Evolutionary conservation across 2,888 invertebrate genomes (phyloP), one percentile per base, ranked within the genome.

Genomic region (Chrysolina oricalcia): DNA sequence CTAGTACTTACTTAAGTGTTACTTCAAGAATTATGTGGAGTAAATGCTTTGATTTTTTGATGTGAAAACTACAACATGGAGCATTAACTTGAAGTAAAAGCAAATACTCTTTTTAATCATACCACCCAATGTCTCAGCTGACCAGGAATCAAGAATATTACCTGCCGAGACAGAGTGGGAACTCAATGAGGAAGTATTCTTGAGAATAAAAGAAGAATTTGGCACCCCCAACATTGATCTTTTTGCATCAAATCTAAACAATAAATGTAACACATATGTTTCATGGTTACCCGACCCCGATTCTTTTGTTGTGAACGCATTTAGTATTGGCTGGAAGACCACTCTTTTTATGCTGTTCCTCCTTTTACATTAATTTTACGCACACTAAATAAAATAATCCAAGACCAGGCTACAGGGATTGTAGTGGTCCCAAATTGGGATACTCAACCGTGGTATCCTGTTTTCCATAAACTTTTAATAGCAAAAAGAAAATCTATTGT

Each of bases 361-460:
- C 43, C 43, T 1, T 43, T 43, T 43, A 3, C 43, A 43, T 15
- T 43, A 15, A 43, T 43, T 43, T 35, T 11, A 35, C 27, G 62
- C 11, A 15, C 35, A 35, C 27, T 63, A n/a, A 63, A 35, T 63
- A 35, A 35, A 35, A 63, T 63, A 10, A 63, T 35, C n/a, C 6
- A 10, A n/a, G 63, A 63, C 8, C 4, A 63, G 8, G 63, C 40
- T 0, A 15, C 4, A n/a, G 63, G 63, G 2, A 63, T 63, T n/a
- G 9, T 63, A 13, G 63, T 63, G 6, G 63, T 63, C 0, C 40
- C 63, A 2, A 27, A 35, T 17, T 63, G 63, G 63, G 17, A 40
- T 10, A 17, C 27, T 0, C 63, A 40, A 19, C 63, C 63, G 13
- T 63, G 63, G 63, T 63, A 63, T n/a, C 63, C 63, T n/a, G 40